Evolutionary conservation across 2,888 invertebrate genomes (phyloP).

Genomic region (Gisinianus flammeolus): DNA sequence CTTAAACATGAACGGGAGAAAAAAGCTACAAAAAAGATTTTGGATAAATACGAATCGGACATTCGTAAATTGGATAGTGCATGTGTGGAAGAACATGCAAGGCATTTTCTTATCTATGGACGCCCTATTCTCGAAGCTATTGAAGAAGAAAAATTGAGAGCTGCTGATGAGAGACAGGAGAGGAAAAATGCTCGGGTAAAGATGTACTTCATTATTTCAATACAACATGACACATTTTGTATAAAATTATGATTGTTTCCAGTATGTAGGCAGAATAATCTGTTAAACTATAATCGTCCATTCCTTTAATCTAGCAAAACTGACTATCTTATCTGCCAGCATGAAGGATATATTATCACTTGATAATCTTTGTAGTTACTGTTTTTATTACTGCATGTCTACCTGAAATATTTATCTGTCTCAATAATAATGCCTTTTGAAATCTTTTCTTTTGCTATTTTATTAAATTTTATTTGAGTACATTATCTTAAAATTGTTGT

Average conservation of each 20-base stretch:
- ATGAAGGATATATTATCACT: no score
- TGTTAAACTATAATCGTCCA: no score
- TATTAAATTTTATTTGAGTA: no score
- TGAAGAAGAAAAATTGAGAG: conserved; percentile 26
- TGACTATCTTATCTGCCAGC: no score
- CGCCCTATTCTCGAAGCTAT: conserved; percentile 11
- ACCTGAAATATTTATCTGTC: no score
- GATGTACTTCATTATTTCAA: not conserved
- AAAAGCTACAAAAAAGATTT: conserved; percentile 27
- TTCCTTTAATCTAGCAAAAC: no score
- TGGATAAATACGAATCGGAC: conserved; percentile 31
- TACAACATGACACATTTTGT: not conserved
- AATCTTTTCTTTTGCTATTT: no score
- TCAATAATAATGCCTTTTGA: no score
- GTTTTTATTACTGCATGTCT: no score
- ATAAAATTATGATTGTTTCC: not conserved
- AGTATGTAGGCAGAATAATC: no score
- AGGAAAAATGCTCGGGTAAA: conserved; percentile 24
- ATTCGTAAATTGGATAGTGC: conserved; percentile 25
- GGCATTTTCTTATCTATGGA: conserved; percentile 18
- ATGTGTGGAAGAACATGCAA: conserved; percentile 1
- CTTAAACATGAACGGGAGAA: conserved; percentile 37
- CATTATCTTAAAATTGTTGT: no score
- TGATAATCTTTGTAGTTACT: no score
- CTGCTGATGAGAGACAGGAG: conserved; percentile 19